These are phyloP conservation scores for Drosophila repleta DNA, from an alignment of 1,140 invertebrate species.

Conservation along the genomic window DNA sequence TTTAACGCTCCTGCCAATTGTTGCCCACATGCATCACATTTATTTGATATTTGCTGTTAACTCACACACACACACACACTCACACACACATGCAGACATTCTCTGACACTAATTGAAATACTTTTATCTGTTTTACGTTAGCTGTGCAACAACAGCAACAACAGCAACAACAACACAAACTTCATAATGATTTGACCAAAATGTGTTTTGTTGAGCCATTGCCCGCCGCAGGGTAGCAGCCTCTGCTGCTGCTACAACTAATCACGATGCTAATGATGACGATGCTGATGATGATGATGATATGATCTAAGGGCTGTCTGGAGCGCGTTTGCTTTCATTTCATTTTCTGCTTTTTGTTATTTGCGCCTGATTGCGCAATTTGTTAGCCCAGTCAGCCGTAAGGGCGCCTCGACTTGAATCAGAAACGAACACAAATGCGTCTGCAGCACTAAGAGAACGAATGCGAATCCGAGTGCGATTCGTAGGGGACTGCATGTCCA, in stretches of 20 bases:
- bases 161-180: slow-evolving; percentile 9
- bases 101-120: slow-evolving; percentile 78
- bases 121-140: slow-evolving; percentile 69
- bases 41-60: slow-evolving; percentile 44
- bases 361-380: slow-evolving; percentile 80
- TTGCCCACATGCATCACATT: slow-evolving; percentile 70
- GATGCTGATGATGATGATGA: slow-evolving; percentile 21
- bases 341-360: slow-evolving; percentile 65
- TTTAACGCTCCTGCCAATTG: slow-evolving; percentile 66
- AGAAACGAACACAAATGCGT: slow-evolving; percentile 11
- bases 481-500: background rate
- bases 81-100: slow-evolving; percentile 37
- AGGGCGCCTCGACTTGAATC: slow-evolving; percentile 33
- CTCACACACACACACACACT: slow-evolving; percentile 21
- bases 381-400: slow-evolving; percentile 57
- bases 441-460: background rate
- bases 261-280: slow-evolving; percentile 2
- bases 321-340: slow-evolving; percentile 43
- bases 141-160: slow-evolving; percentile 17
- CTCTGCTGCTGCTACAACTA: background rate
- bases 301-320: slow-evolving; percentile 72
- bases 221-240: slow-evolving; percentile 13
- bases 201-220: slow-evolving; percentile 3
- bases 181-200: slow-evolving; percentile 18
- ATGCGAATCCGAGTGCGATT: background rate